phyloP scores from a whole-genome alignment of 2,797 vertebrate species.

The Pachyuromys duprasi region DNA sequence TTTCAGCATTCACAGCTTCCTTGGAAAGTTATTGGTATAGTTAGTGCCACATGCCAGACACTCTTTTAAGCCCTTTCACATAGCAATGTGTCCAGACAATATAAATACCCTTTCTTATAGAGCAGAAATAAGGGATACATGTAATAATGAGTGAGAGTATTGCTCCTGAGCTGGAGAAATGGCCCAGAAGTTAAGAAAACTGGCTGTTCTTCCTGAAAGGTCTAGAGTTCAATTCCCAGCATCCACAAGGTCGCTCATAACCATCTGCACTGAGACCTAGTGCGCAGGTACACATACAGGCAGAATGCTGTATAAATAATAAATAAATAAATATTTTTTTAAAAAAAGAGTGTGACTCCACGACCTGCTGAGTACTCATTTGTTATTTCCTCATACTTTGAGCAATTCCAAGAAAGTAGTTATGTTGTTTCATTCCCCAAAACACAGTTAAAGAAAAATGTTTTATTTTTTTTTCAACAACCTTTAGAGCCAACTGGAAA shows the following conservation, averaged over 20 bases:
- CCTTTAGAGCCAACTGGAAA: neutral
- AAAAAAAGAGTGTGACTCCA: no score
- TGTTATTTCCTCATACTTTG: neutral
- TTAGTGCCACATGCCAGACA: neutral
- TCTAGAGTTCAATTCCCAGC: no score
- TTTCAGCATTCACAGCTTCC: neutral
- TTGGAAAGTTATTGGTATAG: neutral
- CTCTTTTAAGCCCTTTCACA: neutral
- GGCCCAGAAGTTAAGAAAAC: no score
- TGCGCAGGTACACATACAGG: no score
- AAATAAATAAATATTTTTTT: no score
- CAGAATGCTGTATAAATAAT: no score
- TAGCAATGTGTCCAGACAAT: neutral
- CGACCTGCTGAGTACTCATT: neutral
- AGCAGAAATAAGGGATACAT: neutral
- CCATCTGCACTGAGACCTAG: no score
- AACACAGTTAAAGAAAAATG: neutral
- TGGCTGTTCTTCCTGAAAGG: no score
- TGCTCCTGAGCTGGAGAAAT: no score
- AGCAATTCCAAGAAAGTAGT: neutral
- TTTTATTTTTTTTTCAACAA: conserved; percentile 15
- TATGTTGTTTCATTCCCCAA: neutral
- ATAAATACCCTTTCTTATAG: neutral
- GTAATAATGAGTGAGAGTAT: neutral
- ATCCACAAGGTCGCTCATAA: no score